A percentile compares a stretch with the other conserved stretches of the same genome.
Conservation (phyloP, 2,113 vertebrate genomes). For the Chaenocephalus aceratus region DNA sequence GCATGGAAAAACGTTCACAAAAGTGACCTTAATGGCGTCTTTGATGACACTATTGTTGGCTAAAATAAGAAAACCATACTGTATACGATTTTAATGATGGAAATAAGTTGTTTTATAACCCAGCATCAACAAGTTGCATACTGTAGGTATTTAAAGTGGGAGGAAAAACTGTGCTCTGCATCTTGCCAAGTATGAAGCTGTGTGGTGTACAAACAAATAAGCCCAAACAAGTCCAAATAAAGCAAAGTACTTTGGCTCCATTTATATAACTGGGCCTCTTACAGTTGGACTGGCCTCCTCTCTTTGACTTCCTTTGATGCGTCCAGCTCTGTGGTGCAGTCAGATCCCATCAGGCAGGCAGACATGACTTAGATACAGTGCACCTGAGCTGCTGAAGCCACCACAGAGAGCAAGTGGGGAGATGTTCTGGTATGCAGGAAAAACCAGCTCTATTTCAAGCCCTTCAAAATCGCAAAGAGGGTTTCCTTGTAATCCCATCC, state of each 20-base stretch:
- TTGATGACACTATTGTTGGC: slow-evolving; percentile 61
- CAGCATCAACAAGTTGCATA: slow-evolving; percentile 66
- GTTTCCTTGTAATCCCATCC: slow-evolving; percentile 79
- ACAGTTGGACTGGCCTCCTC: slow-evolving; percentile 73
- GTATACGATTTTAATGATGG: slow-evolving; percentile 55
- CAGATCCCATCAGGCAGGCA: slow-evolving; percentile 74
- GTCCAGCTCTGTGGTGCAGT: slow-evolving; percentile 67
- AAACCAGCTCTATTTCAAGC: slow-evolving; percentile 79
- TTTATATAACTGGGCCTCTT: slow-evolving; percentile 80
- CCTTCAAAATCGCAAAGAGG: slow-evolving; percentile 74
- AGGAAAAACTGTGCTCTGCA: slow-evolving; percentile 69
- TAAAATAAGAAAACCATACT: slow-evolving; percentile 51
- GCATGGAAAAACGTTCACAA: slow-evolving; percentile 38
- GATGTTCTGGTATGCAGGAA: slow-evolving; percentile 78
- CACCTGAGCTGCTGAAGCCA: slow-evolving; percentile 75
- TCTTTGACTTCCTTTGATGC: slow-evolving; percentile 77
- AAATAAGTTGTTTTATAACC: slow-evolving; percentile 62
- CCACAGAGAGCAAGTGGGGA: slow-evolving; percentile 77
- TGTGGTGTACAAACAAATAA: slow-evolving; percentile 83
- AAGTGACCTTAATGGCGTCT: slow-evolving; percentile 20
- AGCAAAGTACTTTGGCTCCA: slow-evolving; percentile 83
- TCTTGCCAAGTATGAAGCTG: slow-evolving; percentile 76
- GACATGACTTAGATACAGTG: slow-evolving; percentile 70
- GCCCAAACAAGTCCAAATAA: slow-evolving; percentile 83
- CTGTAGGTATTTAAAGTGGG: slow-evolving; percentile 70